Percentiles rank a stretch among this genome's conserved stretches.
Conservation (phyloP, 2,797 vertebrate genomes). For the Typhlichthys subterraneus region DNA sequence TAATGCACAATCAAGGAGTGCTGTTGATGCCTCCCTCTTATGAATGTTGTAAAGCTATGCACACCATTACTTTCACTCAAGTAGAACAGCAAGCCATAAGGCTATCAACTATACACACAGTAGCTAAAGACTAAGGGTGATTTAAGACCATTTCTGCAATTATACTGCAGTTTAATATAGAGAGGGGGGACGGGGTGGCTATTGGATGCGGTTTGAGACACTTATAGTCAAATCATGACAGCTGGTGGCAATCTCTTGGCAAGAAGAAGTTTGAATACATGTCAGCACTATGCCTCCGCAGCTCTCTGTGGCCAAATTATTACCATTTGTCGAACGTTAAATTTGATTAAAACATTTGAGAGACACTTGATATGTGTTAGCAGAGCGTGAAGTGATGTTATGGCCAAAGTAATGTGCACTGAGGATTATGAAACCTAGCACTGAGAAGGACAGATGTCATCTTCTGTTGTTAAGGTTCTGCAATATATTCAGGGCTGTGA, state of each 20-base stretch:
- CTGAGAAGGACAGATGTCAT: constrained; percentile 29
- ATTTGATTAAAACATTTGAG: constrained; percentile 9
- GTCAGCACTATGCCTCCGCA: no score
- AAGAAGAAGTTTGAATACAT: no score
- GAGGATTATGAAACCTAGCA: constrained; percentile 18
- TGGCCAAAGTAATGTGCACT: constrained; percentile 8
- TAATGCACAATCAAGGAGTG: no score
- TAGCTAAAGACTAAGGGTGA: constrained; percentile 31
- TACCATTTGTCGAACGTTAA: background rate
- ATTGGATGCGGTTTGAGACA: constrained; percentile 5
- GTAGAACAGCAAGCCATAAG: constrained; percentile 40
- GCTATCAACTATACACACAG: constrained; percentile 39
- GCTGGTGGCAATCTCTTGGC: background rate
- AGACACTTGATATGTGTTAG: constrained; percentile 1
- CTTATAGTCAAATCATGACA: constrained; percentile 1
- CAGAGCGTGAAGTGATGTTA: constrained; percentile 12
- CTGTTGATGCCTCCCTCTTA: no score
- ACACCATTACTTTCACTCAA: constrained; percentile 25
- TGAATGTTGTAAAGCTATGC: constrained; percentile 2
- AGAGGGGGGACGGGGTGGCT: background rate
- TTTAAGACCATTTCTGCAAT: constrained; percentile 23
- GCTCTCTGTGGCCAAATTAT: no score
- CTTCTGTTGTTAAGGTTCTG: constrained; percentile 24
- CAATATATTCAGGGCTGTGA: constrained; percentile 32
- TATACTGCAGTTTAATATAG: background rate